Conservation (phyloP, 1,140 invertebrate species). For the Neotoxoptera formosana region DNA sequence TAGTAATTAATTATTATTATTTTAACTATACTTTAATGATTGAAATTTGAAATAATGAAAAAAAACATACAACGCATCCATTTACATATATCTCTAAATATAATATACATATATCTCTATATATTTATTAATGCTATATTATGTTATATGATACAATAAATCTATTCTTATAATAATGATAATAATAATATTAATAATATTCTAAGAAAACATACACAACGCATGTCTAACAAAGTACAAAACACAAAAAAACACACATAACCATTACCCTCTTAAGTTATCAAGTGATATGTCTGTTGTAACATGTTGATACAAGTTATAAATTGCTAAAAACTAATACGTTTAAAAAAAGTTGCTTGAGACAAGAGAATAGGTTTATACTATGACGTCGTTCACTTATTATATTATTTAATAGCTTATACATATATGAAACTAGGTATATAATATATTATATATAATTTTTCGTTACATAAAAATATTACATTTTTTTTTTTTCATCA, state of each 20-base stretch:
- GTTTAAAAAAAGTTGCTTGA: constrained; percentile 27
- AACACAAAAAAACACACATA: neutral
- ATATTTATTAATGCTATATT: neutral
- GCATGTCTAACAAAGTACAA: neutral
- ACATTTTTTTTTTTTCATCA: neutral
- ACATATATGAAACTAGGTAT: neutral
- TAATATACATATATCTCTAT: neutral
- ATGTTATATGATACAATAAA: neutral
- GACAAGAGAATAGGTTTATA: neutral
- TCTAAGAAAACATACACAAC: neutral
- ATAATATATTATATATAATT: neutral
- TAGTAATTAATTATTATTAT: neutral
- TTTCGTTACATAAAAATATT: constrained; percentile 10
- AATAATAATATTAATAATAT: too few species aligned
- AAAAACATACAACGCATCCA: constrained; percentile 7
- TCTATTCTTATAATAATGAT: neutral
- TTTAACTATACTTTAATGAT: neutral
- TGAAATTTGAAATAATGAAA: neutral
- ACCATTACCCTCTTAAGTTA: constrained; percentile 39
- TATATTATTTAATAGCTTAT: neutral
- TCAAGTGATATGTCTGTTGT: constrained; percentile 36
- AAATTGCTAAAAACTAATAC: neutral
- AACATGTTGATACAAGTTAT: neutral
- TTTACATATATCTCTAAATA: neutral
- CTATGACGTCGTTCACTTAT: neutral